Evolutionary conservation across 2,797 vertebrate species (phyloP).

Genomic region (Leptatherina wallacei): DNA sequence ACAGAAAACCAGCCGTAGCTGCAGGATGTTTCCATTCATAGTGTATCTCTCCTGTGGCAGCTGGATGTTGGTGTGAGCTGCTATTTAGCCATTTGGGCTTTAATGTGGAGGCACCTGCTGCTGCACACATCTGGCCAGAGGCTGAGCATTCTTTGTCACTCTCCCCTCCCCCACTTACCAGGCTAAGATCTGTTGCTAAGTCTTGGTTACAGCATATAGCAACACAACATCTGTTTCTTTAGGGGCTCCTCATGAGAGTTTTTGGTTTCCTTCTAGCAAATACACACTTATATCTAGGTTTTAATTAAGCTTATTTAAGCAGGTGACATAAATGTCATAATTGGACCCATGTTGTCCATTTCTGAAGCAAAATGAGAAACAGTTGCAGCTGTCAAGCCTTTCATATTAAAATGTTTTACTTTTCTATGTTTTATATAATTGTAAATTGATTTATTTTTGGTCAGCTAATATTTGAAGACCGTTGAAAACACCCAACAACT

Average conservation of each 20-base stretch:
- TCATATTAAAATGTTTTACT: background rate
- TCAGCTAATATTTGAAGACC: background rate
- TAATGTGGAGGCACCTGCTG: conserved; percentile 25
- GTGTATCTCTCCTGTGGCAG: conserved; percentile 25
- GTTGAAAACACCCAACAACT: background rate
- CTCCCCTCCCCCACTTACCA: background rate
- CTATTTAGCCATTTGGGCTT: conserved; percentile 22
- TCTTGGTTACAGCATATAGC: background rate
- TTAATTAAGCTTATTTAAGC: conserved; percentile 2
- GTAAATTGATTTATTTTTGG: background rate
- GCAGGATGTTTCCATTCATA: conserved; percentile 6
- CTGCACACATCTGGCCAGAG: conserved; percentile 46
- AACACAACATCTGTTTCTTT: background rate
- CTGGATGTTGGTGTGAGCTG: conserved; percentile 30
- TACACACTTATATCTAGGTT: background rate
- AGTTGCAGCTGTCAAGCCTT: background rate
- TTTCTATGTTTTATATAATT: background rate
- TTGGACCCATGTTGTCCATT: background rate
- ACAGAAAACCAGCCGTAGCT: conserved; percentile 9
- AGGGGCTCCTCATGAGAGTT: background rate
- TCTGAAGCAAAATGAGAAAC: background rate
- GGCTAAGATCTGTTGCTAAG: conserved; percentile 11
- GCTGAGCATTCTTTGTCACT: conserved; percentile 9
- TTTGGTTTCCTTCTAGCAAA: background rate
- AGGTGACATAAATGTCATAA: background rate